Conservation (phyloP, 2,797 vertebrate species). For the Holocentrus rufus region DNA sequence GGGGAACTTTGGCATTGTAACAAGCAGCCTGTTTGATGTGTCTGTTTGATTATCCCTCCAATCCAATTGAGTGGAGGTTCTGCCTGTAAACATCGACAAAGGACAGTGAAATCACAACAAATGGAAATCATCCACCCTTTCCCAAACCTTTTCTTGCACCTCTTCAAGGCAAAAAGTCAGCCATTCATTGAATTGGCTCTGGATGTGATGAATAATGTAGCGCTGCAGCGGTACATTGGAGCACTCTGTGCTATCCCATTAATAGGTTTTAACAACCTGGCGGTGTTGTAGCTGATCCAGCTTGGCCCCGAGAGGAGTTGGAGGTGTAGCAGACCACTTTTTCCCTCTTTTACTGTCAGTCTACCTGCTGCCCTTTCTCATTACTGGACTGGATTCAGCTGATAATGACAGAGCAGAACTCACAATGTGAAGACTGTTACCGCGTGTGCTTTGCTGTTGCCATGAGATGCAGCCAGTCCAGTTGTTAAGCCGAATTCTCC, state of each 20-base stretch:
- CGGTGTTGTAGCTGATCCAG: constrained; percentile 75
- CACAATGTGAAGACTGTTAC: constrained; percentile 22
- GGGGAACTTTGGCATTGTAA: constrained; percentile 73
- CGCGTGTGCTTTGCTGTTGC: constrained; percentile 21
- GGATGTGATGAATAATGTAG: constrained; percentile 79
- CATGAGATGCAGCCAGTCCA: constrained; percentile 9
- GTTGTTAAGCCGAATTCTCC: constrained; percentile 4
- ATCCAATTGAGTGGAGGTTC: constrained; percentile 67
- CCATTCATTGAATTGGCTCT: constrained; percentile 69
- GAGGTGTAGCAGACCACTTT: constrained; percentile 59
- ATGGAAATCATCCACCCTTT: constrained; percentile 60
- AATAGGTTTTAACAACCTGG: constrained; percentile 80
- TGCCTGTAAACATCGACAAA: constrained; percentile 73
- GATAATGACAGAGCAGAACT: constrained; percentile 52
- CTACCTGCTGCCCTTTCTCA: constrained; percentile 47
- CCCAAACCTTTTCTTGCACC: constrained; percentile 56
- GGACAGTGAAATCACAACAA: constrained; percentile 68
- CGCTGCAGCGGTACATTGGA: constrained; percentile 66
- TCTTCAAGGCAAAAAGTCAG: constrained; percentile 48
- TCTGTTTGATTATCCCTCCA: constrained; percentile 77
- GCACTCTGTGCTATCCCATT: constrained; percentile 68
- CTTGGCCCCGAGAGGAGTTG: constrained; percentile 63
- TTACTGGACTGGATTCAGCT: constrained; percentile 54
- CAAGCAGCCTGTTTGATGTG: constrained; percentile 76
- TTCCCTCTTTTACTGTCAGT: constrained; percentile 52